Evolutionary conservation across 2,113 vertebrate genomes (phyloP).

Genomic region (Hoplias malabaricus): DNA sequence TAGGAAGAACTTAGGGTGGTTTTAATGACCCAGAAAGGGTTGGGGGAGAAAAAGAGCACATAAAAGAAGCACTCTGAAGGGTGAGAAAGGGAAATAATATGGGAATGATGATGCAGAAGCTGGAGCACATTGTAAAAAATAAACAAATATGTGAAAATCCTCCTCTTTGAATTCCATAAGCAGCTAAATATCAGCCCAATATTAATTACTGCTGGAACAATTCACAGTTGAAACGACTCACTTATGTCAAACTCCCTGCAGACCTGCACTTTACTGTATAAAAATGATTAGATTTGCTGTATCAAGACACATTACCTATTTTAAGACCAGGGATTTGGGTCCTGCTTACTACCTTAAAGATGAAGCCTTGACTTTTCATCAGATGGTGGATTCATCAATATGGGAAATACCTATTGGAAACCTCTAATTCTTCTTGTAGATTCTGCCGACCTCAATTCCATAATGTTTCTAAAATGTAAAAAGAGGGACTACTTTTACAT

Average conservation of each 20-base stretch:
- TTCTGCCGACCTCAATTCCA: no score
- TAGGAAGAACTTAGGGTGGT: slow-evolving; percentile 38
- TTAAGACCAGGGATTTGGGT: no score
- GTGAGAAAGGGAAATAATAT: slow-evolving; percentile 36
- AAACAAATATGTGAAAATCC: no score
- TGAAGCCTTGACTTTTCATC: neutral
- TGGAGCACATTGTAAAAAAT: neutral
- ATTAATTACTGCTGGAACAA: neutral
- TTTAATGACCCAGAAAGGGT: slow-evolving; percentile 56
- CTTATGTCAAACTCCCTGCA: neutral
- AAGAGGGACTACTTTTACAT: no score
- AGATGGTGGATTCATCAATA: no score
- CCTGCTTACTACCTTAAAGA: neutral
- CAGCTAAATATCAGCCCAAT: neutral
- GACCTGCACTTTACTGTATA: neutral
- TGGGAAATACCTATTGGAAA: no score
- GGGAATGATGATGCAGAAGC: neutral
- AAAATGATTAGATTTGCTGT: slow-evolving; percentile 9
- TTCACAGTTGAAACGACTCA: neutral
- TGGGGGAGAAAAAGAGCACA: neutral
- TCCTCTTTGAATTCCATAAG: no score
- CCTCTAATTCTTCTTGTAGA: no score
- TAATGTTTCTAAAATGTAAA: no score
- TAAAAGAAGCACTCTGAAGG: slow-evolving; percentile 35
- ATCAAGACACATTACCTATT: neutral